These are phyloP conservation scores for Drosophila bocqueti DNA, from an alignment of 1,140 invertebrate species.

Conservation along the genomic window DNA sequence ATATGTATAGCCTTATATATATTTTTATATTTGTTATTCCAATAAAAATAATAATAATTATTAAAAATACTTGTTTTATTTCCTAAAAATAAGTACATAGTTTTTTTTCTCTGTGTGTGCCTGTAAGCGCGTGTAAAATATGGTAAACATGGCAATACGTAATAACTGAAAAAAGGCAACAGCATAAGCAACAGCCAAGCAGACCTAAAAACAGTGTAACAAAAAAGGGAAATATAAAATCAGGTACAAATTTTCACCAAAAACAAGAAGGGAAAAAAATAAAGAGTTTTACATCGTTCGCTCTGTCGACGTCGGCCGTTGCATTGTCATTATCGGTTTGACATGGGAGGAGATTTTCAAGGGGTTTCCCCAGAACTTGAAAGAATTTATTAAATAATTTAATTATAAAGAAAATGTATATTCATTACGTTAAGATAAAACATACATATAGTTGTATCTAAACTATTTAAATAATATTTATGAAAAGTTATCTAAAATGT, in stretches of 20 bases:
- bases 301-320: slow-evolving; percentile 47
- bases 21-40: no score
- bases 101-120: slow-evolving; percentile 24
- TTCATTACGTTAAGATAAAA: no score
- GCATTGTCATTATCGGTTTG: slow-evolving; percentile 42
- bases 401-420: neutral
- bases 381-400: neutral
- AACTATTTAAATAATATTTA: no score
- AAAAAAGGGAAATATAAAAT: slow-evolving; percentile 80
- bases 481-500: no score
- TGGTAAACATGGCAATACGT: slow-evolving; percentile 82
- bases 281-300: slow-evolving; percentile 70
- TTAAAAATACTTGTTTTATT: neutral
- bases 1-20: no score
- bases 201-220: slow-evolving; percentile 58
- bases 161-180: slow-evolving; percentile 65
- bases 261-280: slow-evolving; percentile 29
- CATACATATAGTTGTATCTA: no score
- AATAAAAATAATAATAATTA: no score
- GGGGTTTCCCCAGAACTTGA: neutral
- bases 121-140: slow-evolving; percentile 82
- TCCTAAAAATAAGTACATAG: neutral
- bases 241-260: slow-evolving; percentile 82
- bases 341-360: neutral
- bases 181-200: slow-evolving; percentile 15